Evolutionary conservation across 2,113 vertebrate genomes (phyloP).

Genomic region (Chlorodrepanis virens): DNA sequence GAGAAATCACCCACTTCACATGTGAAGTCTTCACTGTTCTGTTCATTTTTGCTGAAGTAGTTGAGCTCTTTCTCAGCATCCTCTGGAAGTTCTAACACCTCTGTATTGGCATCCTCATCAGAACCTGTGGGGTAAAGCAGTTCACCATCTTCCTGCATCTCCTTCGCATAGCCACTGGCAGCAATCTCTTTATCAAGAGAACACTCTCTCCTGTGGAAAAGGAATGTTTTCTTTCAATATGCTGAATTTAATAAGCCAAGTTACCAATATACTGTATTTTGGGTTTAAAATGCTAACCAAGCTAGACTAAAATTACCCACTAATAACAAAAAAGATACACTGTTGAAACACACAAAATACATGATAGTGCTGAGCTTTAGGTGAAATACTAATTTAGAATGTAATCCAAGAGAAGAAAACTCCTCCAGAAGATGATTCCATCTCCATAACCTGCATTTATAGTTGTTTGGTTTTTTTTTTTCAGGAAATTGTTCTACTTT

Average conservation of each 20-base stretch:
- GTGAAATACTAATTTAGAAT: not conserved
- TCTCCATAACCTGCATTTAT: not conserved
- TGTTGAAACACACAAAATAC: not conserved
- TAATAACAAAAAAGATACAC: not conserved
- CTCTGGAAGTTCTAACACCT: conserved; percentile 3
- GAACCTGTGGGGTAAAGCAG: conserved; percentile 79
- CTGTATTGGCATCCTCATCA: conserved; percentile 37
- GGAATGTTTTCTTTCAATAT: not conserved
- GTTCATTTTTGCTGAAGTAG: not conserved
- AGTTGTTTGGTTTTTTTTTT: not conserved
- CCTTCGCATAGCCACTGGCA: conserved; percentile 90
- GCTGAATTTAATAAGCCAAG: not conserved
- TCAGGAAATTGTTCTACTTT: not conserved
- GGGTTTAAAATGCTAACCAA: not conserved
- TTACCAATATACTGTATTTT: not conserved
- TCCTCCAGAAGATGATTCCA: not conserved
- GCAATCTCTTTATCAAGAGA: conserved; percentile 89
- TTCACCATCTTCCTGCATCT: conserved; percentile 81
- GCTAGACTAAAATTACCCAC: not conserved
- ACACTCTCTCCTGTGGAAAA: conserved; percentile 75
- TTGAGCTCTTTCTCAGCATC: not conserved
- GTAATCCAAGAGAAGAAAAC: not conserved
- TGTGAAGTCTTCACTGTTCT: not conserved
- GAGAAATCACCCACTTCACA: not conserved
- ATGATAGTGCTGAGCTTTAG: not conserved